Percentiles rank a stretch among this genome's conserved stretches.
These are phyloP conservation scores for Tor tambroides DNA, from an alignment of 2,113 vertebrate genomes.

Conservation along the genomic window DNA sequence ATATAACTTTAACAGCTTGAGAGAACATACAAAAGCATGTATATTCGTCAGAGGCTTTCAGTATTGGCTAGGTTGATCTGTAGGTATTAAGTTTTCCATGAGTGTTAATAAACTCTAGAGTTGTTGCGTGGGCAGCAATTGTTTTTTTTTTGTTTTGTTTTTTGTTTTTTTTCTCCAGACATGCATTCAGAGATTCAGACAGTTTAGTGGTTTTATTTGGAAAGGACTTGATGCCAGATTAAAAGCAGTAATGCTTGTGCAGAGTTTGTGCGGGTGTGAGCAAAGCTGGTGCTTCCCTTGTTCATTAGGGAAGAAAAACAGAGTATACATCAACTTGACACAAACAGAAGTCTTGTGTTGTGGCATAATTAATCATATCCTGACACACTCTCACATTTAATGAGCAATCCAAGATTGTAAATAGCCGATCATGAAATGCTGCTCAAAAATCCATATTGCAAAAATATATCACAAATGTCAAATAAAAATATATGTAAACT, in stretches of 20 bases:
- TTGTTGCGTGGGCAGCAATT: neutral
- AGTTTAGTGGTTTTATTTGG: conserved; percentile 5
- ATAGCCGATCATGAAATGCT: conserved; percentile 67
- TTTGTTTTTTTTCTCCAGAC: neutral
- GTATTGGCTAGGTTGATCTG: neutral
- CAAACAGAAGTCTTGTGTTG: conserved; percentile 73
- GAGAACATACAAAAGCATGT: neutral
- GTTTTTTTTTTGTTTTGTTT: neutral
- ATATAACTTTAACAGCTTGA: neutral
- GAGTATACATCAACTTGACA: conserved; percentile 76
- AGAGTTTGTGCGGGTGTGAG: conserved; percentile 57
- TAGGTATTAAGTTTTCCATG: neutral
- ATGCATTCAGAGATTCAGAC: conserved; percentile 10
- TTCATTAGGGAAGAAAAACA: conserved; percentile 73
- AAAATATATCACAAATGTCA: conserved; percentile 53
- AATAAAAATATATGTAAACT: conserved; percentile 22
- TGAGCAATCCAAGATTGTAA: conserved; percentile 71
- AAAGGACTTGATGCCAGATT: conserved; percentile 43
- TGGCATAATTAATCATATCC: conserved; percentile 74
- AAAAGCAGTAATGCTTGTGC: conserved; percentile 13
- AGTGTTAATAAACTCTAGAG: conserved; percentile 12
- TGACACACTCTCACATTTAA: conserved; percentile 70
- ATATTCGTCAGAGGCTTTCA: neutral
- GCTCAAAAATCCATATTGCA: conserved; percentile 57
- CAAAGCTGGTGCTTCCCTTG: conserved; percentile 64